Percentiles rank a stretch among this genome's conserved stretches.
Evolutionary conservation across 30 jellyfish, hydroid and myxozoan species (phyloP).

Genomic region (Clytia hemisphaerica): DNA sequence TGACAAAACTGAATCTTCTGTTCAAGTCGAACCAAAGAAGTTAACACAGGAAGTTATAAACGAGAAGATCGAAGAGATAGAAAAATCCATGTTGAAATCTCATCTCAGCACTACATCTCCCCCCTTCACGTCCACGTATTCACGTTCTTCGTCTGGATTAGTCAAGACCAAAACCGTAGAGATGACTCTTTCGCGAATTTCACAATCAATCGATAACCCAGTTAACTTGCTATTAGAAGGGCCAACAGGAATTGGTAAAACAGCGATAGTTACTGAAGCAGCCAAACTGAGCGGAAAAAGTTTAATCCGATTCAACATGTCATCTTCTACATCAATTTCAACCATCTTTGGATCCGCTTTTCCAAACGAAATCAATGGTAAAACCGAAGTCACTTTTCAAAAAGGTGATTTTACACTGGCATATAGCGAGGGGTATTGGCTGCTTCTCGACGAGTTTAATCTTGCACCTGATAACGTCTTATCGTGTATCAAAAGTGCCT

Average conservation of each 20-base stretch:
- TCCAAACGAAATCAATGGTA: background rate
- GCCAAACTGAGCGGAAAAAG: background rate
- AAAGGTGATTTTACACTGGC: constrained; percentile 1
- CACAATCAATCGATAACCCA: background rate
- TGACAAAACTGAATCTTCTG: no score
- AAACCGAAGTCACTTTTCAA: background rate
- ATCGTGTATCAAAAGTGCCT: constrained; percentile 8
- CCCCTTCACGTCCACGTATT: no score
- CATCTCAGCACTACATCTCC: no score
- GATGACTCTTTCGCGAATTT: background rate
- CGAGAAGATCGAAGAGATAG: no score
- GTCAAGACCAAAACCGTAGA: background rate
- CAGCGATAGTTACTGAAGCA: constrained; percentile 10
- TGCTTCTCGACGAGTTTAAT: constrained; percentile 9
- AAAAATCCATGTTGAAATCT: no score
- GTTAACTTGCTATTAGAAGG: constrained; percentile 8
- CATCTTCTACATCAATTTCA: constrained; percentile 10
- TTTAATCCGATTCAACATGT: constrained; percentile 9
- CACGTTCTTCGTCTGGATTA: no score
- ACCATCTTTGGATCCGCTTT: constrained; percentile 1
- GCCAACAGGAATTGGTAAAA: constrained; percentile 10
- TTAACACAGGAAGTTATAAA: no score
- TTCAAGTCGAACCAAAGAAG: no score
- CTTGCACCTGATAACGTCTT: constrained; percentile 12
- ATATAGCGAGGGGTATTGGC: constrained; percentile 1